A percentile compares a stretch with the other conserved stretches of the same genome.
These are phyloP conservation scores for Cryptoleucopteryx plumbea DNA, from an alignment of 2,113 vertebrate genomes.

Conservation along the genomic window DNA sequence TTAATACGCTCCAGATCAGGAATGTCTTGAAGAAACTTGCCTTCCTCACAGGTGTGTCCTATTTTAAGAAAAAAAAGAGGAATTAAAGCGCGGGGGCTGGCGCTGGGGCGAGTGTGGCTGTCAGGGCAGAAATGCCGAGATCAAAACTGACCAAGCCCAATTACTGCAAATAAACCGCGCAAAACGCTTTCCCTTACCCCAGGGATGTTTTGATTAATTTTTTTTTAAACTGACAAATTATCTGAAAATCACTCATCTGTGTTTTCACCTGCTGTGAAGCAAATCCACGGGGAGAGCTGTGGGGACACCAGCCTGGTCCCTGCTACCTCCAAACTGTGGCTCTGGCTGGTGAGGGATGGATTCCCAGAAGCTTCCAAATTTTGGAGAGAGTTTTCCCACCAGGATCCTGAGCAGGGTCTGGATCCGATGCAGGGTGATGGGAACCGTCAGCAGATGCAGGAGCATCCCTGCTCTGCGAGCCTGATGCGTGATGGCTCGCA, in stretches of 20 bases:
- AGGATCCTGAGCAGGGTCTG: background rate
- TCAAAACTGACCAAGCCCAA: background rate
- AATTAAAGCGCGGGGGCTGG: constrained; percentile 9
- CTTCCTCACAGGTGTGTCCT: constrained; percentile 53
- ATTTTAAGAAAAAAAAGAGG: constrained; percentile 31
- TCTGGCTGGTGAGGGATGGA: background rate
- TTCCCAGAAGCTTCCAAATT: background rate
- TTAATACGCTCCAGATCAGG: constrained; percentile 49
- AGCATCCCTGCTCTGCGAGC: background rate
- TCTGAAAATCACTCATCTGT: background rate
- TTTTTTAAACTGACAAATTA: background rate
- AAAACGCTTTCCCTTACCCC: background rate
- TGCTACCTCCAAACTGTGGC: rapidly evolving
- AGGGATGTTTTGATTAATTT: background rate
- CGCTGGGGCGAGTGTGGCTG: background rate
- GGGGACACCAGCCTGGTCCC: rapidly evolving
- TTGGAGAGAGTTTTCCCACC: background rate
- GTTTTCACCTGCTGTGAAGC: background rate
- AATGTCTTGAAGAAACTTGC: constrained; percentile 40
- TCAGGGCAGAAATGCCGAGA: background rate
- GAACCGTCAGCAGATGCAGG: background rate
- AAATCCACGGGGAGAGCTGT: background rate
- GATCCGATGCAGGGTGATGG: rapidly evolving
- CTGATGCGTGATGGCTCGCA: rapidly evolving
- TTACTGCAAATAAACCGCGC: background rate